Evolutionary conservation across 1,140 invertebrate genomes (phyloP), one percentile per base, ranked within the genome.

Genomic region (Ceratitis capitata): DNA sequence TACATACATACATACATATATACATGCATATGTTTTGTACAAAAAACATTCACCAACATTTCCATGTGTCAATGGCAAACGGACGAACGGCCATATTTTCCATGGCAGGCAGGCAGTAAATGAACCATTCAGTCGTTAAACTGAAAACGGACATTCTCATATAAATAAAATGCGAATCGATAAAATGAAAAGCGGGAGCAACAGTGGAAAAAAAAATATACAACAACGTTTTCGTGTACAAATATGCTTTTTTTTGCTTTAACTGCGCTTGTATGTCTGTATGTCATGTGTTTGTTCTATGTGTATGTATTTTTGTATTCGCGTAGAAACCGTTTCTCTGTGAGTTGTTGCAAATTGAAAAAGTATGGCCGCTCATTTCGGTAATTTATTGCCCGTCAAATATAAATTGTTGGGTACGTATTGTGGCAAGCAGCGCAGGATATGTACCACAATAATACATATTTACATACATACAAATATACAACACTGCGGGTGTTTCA

Each of bases 281-380:
- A n/a, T n/a, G 51, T 53, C 14, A 5, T 12, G n/a, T n/a, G n/a
- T n/a, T n/a, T n/a, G 1, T 12, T 53, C 14, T 12, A 16, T 53
- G 16, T 53, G 51, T 53, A 16, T 10, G 5, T 10, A 39, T 1
- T n/a, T 69, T 3, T 29, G 39, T 6, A 1, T 35, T 45, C 6
- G n/a, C 23, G 14, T 39, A 32, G 14, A 16, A n/a, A n/a, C n/a
- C n/a, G n/a, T n/a, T n/a, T n/a, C 23, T 23, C 29, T 61, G 23
- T 61, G 56, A 5, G 56, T 61, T 78, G n/a, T 56, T 56, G n/a
- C 69, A 45, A 47, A 78, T 78, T 78, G 69, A 78, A 78, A 78
- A 78, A 47, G 39, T 45, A 45, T 45, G n/a, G 23, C n/a, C n/a
- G 0, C 39, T 45, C 42, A 78, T 45, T 78, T 47, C 9, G 39